Percentiles rank a stretch among this genome's conserved stretches.
Conservation (phyloP, 2,113 vertebrate species). For the rat (Rattus norvegicus) region DNA sequence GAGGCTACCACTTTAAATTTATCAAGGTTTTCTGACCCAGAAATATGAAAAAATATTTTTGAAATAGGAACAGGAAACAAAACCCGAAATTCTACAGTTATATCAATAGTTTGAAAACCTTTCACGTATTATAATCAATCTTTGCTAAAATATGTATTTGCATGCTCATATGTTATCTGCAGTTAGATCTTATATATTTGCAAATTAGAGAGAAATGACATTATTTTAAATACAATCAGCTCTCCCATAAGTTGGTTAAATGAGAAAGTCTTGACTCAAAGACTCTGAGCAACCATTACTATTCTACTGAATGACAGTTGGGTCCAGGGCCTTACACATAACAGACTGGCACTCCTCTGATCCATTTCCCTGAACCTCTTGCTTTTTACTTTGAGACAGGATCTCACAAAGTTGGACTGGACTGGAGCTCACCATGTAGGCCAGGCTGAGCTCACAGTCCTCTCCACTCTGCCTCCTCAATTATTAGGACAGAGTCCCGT, state of each 20-base stretch:
- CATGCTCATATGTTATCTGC: neutral
- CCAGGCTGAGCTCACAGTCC: neutral
- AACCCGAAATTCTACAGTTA: neutral
- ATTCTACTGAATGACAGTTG: neutral
- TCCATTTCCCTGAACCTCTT: neutral
- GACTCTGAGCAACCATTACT: neutral
- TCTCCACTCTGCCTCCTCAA: neutral
- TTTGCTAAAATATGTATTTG: neutral
- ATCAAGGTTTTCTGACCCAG: constrained; percentile 26
- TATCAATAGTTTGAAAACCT: neutral
- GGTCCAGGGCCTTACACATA: neutral
- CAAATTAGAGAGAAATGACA: neutral
- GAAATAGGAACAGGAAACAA: constrained; percentile 30
- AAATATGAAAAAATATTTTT: neutral
- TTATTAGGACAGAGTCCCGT: neutral
- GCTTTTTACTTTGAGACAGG: neutral
- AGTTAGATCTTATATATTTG: neutral
- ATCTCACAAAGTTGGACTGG: neutral
- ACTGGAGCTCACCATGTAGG: neutral
- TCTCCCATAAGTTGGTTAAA: neutral
- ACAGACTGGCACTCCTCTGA: no score
- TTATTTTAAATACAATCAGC: neutral
- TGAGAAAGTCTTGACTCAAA: constrained; percentile 21
- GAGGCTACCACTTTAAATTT: constrained; percentile 54
- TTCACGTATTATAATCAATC: constrained; percentile 25